Evolutionary conservation across 2,888 invertebrate genomes (phyloP).

Genomic region (Reticulitermes lucifugus): DNA sequence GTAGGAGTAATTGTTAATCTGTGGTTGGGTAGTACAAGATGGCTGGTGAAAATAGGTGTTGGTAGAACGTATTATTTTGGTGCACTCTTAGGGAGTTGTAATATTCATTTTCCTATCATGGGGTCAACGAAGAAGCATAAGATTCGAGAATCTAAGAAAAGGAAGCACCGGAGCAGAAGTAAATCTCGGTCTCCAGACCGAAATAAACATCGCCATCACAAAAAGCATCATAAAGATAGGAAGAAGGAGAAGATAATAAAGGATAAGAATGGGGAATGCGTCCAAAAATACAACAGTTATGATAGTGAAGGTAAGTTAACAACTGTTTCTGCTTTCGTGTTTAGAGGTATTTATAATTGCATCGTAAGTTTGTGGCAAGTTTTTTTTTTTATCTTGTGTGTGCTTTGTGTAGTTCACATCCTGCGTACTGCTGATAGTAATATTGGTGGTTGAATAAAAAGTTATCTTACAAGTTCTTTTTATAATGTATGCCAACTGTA

Average conservation of each 20-base stretch:
- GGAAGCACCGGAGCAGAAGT: slow-evolving; percentile 68
- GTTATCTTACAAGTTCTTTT: too few species aligned
- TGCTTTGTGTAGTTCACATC: too few species aligned
- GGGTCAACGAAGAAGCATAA: slow-evolving; percentile 79
- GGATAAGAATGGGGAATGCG: slow-evolving; percentile 48
- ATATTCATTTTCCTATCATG: slow-evolving; percentile 63
- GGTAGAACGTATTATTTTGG: neutral
- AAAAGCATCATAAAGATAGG: slow-evolving; percentile 62
- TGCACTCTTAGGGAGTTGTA: neutral
- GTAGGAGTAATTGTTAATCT: too few species aligned
- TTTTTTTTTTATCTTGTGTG: too few species aligned
- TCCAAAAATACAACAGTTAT: slow-evolving; percentile 51
- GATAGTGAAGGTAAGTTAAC: slow-evolving; percentile 62
- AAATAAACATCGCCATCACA: slow-evolving; percentile 63
- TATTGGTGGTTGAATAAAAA: too few species aligned
- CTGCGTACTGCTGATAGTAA: too few species aligned
- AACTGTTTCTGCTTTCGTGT: neutral
- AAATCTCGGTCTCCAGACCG: slow-evolving; percentile 47
- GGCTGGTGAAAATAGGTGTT: neutral
- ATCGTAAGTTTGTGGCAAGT: too few species aligned
- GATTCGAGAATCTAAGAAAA: slow-evolving; percentile 73
- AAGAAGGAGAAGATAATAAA: slow-evolving; percentile 58
- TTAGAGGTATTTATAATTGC: neutral
- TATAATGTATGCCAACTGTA: too few species aligned
- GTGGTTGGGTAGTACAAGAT: neutral